Base-by-base conservation (phyloP, 2,113 vertebrate species). In the Prolemur simus region DNA sequence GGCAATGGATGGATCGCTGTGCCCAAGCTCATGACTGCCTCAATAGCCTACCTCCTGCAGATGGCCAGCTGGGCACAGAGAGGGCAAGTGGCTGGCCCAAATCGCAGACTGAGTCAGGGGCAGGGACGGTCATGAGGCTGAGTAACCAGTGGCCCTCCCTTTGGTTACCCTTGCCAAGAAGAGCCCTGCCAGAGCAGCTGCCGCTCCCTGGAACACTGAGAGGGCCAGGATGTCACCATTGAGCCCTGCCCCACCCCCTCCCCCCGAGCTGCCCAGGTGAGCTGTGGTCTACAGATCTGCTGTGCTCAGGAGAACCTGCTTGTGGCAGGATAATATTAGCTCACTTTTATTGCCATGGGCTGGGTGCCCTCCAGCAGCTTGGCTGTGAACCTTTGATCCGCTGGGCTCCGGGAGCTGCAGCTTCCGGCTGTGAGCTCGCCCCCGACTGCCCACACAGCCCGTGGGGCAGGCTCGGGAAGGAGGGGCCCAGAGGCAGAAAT, bases 281-380 rank as follows among this genome's bases (percentile, higher is more conserved):
- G 87, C 93, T 9, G 0, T 0, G 0, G 82, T 64, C 82, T 45
- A 84, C 71, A 52, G 89, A 94, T 97, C 94, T 97, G 95, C 96
- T 98, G 95, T 87, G 96, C 96, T 96, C 96, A 91, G 86, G 94
- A 98, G 95, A 96, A 96, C 86, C 93, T 86, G 92, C 13, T 29
- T 58, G 23, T 45, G 54, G 69, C 56, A 74, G 95, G 96, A 90
- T 92, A 96, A 97, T 94, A 97, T 98, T 97, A 98, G 97, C 96
- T 97, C 98, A 34, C 12, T 96, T 97, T 98, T 98, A 98, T 98
- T 97, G 97, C 97, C 94, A 0, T 37, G 74, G 78, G 58, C 94
- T 58, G 56, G 90, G 47, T 0, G 0, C 54, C 95, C 92, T 87
- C 94, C 52, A 23, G 91, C 97, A 95, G 83, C 91, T 94, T n/a